Conservation (phyloP, 1,140 invertebrate genomes). For the Laupala kohalensis region DNA sequence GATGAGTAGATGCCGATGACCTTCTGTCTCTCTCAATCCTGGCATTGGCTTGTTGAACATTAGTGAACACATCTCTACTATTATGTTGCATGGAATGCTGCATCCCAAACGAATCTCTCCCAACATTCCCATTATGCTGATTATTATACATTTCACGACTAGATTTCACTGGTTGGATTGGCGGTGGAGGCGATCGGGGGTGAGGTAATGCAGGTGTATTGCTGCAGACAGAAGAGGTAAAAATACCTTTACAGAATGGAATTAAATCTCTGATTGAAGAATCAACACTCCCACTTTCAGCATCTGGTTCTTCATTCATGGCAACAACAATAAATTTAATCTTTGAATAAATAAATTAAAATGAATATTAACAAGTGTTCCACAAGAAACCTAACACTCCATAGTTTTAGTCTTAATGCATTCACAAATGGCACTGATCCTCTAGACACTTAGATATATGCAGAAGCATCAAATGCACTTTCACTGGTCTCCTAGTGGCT, state of each 20-base stretch:
- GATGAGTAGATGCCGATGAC: slow-evolving; percentile 55
- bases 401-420: no score
- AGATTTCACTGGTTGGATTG: slow-evolving; percentile 47
- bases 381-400: not conserved
- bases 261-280: not conserved
- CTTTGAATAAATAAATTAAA: not conserved
- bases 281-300: not conserved
- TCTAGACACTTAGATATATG: not conserved
- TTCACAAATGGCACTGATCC: not conserved
- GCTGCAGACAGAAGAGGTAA: not conserved
- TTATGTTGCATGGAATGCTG: slow-evolving; percentile 35
- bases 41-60: not conserved
- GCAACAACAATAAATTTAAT: not conserved
- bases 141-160: slow-evolving; percentile 30
- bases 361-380: not conserved
- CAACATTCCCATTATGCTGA: slow-evolving; percentile 2
- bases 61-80: slow-evolving; percentile 2
- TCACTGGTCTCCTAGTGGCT: not conserved
- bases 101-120: not conserved
- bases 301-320: not conserved
- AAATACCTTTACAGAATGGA: not conserved
- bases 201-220: slow-evolving; percentile 20
- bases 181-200: slow-evolving; percentile 43
- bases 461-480: not conserved
- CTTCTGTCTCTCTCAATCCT: slow-evolving; percentile 45